Conservation (phyloP, 1,140 invertebrate genomes). For the Calliphora vicina region DNA sequence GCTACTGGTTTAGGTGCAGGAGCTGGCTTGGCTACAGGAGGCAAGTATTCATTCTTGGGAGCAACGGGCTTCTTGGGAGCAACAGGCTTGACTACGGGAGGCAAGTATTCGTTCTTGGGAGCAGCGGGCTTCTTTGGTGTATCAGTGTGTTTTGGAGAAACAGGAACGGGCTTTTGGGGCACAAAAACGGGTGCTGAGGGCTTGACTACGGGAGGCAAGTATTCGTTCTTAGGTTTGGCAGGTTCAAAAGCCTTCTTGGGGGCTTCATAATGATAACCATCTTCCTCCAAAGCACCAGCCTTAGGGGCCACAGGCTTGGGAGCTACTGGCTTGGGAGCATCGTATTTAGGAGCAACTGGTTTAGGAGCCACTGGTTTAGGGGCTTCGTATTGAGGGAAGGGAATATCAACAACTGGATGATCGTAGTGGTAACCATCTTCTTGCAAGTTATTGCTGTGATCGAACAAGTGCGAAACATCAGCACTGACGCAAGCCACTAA, state of each 20-base stretch:
- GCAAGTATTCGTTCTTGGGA: slow-evolving; percentile 40
- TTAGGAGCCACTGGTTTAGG: slow-evolving; percentile 32
- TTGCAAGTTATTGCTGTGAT: slow-evolving; percentile 56
- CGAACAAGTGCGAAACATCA: slow-evolving; percentile 59
- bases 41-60: not conserved
- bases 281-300: slow-evolving; percentile 47
- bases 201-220: slow-evolving; percentile 41
- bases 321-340: slow-evolving; percentile 29
- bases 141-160: slow-evolving; percentile 5
- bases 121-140: not conserved
- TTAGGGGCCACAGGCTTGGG: slow-evolving; percentile 23
- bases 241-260: slow-evolving; percentile 44
- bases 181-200: not conserved
- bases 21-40: not conserved
- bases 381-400: slow-evolving; percentile 35
- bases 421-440: slow-evolving; percentile 59
- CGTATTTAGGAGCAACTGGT: not conserved
- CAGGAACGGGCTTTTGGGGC: not conserved
- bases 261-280: slow-evolving; percentile 50
- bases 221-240: slow-evolving; percentile 34
- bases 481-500: slow-evolving; percentile 56
- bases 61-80: not conserved
- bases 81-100: slow-evolving; percentile 38
- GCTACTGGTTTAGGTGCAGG: not conserved
- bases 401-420: slow-evolving; percentile 53